Evolutionary conservation across 2,888 invertebrate genomes (phyloP).

Genomic region (Polymixis lichenea): DNA sequence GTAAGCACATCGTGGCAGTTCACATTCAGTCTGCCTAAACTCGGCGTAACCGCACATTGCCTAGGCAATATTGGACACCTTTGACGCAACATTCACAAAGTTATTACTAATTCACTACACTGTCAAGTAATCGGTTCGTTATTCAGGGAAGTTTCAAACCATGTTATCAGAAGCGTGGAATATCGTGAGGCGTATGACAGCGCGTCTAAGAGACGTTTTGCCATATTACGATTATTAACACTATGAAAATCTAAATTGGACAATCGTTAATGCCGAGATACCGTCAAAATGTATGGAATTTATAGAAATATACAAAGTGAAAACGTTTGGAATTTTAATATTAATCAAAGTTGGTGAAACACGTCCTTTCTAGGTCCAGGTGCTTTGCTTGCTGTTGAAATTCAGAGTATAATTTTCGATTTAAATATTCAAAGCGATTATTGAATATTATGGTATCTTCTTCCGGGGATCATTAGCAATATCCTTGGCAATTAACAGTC

Average conservation of each 20-base stretch:
- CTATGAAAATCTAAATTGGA: conserved; percentile 42
- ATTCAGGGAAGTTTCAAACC: conserved; percentile 38
- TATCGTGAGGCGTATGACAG: conserved; percentile 39
- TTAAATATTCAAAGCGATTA: conserved; percentile 22
- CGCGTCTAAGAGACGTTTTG: conserved; percentile 23
- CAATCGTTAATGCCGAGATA: conserved; percentile 26
- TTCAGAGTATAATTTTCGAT: conserved; percentile 15
- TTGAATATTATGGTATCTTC: not conserved
- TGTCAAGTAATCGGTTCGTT: conserved; percentile 54
- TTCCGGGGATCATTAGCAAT: conserved; percentile 20
- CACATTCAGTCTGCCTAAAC: conserved; percentile 42
- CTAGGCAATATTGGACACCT: conserved; percentile 61
- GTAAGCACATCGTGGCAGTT: conserved; percentile 40
- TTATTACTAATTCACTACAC: conserved; percentile 64
- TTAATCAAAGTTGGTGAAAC: conserved; percentile 36
- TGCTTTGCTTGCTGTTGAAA: conserved; percentile 27
- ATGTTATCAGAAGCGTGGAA: conserved; percentile 50
- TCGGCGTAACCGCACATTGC: conserved; percentile 50
- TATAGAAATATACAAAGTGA: conserved; percentile 43
- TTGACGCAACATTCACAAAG: conserved; percentile 55
- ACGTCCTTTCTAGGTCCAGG: conserved; percentile 7
- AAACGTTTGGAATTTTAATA: conserved; percentile 49
- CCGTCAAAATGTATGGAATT: conserved; percentile 39
- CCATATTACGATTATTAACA: conserved; percentile 39
- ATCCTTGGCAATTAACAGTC: conserved; percentile 19